phyloP scores from a whole-genome alignment of 2,797 vertebrate species.

The Astyanax mexicanus region DNA sequence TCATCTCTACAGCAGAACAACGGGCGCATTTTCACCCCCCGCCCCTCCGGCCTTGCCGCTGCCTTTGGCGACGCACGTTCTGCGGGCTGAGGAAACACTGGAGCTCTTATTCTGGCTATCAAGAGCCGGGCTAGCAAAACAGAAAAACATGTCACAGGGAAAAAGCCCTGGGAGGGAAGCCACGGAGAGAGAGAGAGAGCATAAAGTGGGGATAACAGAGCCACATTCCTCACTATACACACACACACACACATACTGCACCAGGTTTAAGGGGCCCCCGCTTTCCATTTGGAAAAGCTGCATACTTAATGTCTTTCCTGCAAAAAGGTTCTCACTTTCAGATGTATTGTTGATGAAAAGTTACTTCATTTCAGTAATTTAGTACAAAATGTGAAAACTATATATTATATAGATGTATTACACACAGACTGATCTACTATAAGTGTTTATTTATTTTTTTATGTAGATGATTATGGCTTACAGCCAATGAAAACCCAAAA shows the following conservation, averaged over 20 bases:
- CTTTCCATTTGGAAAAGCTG: constrained; percentile 54
- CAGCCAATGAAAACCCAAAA: no score
- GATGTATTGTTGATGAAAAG: no score
- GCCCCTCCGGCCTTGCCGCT: constrained; percentile 17
- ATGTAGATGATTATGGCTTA: no score
- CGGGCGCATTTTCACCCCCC: constrained; percentile 34
- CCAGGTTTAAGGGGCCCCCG: constrained; percentile 49
- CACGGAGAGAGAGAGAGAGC: constrained; percentile 71
- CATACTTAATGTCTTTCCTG: constrained; percentile 64
- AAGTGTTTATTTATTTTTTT: no score
- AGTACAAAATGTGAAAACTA: no score
- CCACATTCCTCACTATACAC: constrained; percentile 73
- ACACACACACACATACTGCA: constrained; percentile 56
- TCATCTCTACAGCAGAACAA: constrained; percentile 55
- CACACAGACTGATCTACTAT: no score
- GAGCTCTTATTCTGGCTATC: constrained; percentile 42
- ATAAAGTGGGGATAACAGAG: constrained; percentile 65
- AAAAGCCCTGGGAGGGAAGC: constrained; percentile 67
- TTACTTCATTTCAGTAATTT: no score
- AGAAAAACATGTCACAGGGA: constrained; percentile 64
- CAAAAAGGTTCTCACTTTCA: constrained; percentile 60
- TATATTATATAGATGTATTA: no score
- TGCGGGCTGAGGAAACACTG: constrained; percentile 37
- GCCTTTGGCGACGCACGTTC: constrained; percentile 44
- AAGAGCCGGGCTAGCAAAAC: constrained; percentile 30